Conservation (phyloP, 2,113 vertebrate species). For the Hypomesus transpacificus region DNA sequence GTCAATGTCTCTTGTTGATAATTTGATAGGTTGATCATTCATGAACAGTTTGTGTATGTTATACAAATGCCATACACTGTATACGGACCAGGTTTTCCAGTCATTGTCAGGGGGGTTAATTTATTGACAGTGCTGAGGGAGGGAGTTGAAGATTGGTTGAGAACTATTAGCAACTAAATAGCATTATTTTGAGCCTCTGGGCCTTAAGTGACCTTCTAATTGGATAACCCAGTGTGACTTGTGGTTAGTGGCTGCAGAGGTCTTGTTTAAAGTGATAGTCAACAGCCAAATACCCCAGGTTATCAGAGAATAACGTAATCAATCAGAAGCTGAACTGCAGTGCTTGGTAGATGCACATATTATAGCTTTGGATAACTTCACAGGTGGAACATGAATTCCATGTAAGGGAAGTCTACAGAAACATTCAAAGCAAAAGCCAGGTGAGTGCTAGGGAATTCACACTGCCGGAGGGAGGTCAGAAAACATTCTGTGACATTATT, state of each 20-base stretch:
- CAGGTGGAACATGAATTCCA: background rate
- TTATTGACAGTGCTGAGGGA: background rate
- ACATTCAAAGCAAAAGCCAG: constrained; percentile 4
- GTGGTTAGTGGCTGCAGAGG: background rate
- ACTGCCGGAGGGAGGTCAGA: background rate
- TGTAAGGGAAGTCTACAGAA: background rate
- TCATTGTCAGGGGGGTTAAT: background rate
- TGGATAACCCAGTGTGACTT: background rate
- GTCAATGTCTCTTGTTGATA: constrained; percentile 3
- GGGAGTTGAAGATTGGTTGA: background rate
- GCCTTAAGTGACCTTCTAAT: constrained; percentile 8
- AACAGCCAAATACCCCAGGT: constrained; percentile 2
- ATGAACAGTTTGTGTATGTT: background rate
- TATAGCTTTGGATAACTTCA: background rate
- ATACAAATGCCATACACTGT: constrained; percentile 1
- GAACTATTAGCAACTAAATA: background rate
- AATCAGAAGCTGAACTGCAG: background rate
- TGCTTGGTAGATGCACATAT: background rate
- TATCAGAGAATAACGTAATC: background rate
- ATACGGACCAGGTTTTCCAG: background rate
- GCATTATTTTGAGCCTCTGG: background rate
- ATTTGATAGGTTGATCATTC: too few relatives aligned
- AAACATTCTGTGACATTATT: constrained; percentile 5
- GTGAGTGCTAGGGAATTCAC: background rate
- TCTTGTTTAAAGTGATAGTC: background rate